Evolutionary conservation across 2,113 vertebrate genomes (phyloP).

Genomic region (Myotis brandtii): DNA sequence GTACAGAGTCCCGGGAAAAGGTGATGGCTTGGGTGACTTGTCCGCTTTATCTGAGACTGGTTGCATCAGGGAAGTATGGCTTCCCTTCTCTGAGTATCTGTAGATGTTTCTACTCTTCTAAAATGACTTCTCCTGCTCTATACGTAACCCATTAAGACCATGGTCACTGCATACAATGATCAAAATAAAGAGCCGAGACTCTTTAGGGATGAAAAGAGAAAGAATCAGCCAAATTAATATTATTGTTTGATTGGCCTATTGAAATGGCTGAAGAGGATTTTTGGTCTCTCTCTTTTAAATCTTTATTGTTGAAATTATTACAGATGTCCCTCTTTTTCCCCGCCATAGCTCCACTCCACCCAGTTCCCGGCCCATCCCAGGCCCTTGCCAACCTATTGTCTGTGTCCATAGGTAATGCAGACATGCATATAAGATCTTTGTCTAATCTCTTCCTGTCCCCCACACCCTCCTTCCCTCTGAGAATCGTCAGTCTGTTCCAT

Average conservation of each 20-base stretch:
- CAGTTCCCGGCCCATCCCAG: too few species aligned
- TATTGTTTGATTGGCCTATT: neutral
- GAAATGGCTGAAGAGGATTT: neutral
- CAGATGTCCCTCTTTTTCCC: too few species aligned
- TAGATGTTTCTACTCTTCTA: neutral
- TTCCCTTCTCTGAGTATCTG: neutral
- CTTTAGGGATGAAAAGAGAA: neutral
- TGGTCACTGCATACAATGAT: neutral
- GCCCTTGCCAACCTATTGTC: too few species aligned
- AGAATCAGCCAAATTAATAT: neutral
- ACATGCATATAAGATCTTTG: too few species aligned
- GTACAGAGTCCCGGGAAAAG: slow-evolving; percentile 47
- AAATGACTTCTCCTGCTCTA: neutral
- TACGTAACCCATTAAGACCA: neutral
- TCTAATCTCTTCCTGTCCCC: too few species aligned
- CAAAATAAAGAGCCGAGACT: neutral
- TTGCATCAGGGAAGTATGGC: neutral
- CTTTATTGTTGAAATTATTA: too few species aligned
- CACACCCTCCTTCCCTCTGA: too few species aligned
- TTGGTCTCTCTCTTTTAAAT: neutral
- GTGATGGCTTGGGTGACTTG: neutral
- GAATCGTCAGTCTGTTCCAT: too few species aligned
- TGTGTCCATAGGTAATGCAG: too few species aligned
- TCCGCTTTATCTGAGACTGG: neutral
- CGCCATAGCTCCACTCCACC: too few species aligned